A percentile compares a stretch with the other conserved stretches of the same genome.
Evolutionary conservation across 2,113 vertebrate species (phyloP).

Genomic region (Mesembrinibis cayennensis): DNA sequence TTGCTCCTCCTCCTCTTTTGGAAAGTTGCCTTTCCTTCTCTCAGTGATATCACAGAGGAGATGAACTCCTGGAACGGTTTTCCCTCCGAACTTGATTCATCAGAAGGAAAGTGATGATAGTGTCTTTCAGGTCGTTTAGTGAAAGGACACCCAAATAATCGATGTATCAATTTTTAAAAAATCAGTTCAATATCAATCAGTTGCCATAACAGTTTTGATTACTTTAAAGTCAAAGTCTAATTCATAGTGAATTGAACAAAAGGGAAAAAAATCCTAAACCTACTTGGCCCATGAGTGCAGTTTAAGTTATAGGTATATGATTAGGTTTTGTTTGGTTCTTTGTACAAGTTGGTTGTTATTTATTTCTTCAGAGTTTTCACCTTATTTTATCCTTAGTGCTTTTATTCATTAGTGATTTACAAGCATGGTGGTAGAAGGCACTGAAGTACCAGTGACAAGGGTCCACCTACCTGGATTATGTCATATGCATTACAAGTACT

Average conservation of each 20-base stretch:
- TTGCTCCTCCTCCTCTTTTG: background rate
- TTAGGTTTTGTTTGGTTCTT: background rate
- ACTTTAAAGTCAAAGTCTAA: background rate
- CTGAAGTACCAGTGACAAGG: background rate
- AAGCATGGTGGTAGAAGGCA: background rate
- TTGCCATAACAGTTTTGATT: background rate
- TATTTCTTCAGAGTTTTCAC: background rate
- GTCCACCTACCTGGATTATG: background rate
- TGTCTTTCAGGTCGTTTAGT: background rate
- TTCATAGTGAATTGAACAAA: background rate
- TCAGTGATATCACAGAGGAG: background rate
- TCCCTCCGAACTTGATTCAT: background rate
- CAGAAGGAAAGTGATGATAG: background rate
- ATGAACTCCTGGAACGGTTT: background rate
- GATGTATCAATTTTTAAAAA: background rate
- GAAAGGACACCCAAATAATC: background rate
- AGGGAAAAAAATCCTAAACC: background rate
- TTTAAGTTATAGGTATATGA: background rate
- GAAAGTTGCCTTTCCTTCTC: background rate
- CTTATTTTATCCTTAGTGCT: background rate
- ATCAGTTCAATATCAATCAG: background rate
- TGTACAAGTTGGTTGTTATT: background rate
- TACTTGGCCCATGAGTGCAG: background rate
- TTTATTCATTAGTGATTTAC: background rate
- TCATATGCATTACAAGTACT: fast-evolving